Evolutionary conservation across 2,888 invertebrate species (phyloP).

Genomic region (Lithophane ornitopus): DNA sequence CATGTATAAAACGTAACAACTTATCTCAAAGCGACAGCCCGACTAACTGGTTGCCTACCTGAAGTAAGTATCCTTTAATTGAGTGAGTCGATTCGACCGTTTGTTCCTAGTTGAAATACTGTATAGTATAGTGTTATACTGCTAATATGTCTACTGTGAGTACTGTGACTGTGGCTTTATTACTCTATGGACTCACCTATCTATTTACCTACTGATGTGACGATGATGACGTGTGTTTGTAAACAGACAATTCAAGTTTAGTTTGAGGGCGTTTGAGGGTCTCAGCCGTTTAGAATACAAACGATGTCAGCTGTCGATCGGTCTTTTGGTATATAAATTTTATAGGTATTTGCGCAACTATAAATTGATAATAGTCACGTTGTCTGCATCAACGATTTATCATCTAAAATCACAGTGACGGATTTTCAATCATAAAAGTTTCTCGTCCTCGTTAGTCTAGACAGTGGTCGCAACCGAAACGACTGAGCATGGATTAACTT

Average conservation of each 20-base stretch:
- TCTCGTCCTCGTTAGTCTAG: background rate
- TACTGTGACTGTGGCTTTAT: background rate
- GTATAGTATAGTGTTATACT: no score
- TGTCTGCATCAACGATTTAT: constrained; percentile 5
- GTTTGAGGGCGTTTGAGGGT: constrained; percentile 5
- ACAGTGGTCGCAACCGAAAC: no score
- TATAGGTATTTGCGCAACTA: background rate
- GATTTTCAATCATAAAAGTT: background rate
- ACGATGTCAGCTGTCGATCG: constrained; percentile 10
- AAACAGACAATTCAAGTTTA: constrained; percentile 1
- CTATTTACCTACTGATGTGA: background rate
- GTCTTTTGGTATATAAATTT: constrained; percentile 5
- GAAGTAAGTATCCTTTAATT: background rate
- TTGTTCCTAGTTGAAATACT: constrained; percentile 1
- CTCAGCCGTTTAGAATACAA: constrained; percentile 24
- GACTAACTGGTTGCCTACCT: background rate
- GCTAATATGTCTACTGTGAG: background rate
- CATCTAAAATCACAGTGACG: background rate
- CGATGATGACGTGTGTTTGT: constrained; percentile 7
- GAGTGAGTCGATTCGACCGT: background rate
- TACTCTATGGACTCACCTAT: background rate
- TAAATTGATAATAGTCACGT: background rate
- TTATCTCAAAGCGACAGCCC: background rate
- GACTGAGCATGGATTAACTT: background rate
- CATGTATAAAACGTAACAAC: background rate